phyloP scores from a whole-genome alignment of 2,888 invertebrate genomes.

The Aporophyla nigra region DNA sequence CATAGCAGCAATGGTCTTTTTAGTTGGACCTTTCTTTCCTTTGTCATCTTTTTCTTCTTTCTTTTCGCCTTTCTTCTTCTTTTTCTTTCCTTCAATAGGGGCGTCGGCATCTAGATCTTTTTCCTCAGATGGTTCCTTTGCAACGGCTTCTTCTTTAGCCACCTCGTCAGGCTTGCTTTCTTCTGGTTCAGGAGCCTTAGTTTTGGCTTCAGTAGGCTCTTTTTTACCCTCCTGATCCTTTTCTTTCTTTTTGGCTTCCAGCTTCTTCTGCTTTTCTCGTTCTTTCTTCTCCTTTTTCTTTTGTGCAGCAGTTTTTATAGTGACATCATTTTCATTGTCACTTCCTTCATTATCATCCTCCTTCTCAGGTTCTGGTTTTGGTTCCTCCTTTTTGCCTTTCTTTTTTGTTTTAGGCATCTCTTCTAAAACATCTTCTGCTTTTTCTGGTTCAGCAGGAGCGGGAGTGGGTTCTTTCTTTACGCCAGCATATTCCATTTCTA shows the following conservation, averaged over 20 bases:
- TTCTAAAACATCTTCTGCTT: conserved; percentile 80
- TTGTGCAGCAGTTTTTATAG: conserved; percentile 95
- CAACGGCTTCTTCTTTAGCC: conserved; percentile 81
- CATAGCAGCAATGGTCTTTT: conserved; percentile 97
- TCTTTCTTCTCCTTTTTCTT: conserved; percentile 98
- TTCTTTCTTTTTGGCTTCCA: conserved; percentile 92
- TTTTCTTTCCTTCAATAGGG: conserved; percentile 86
- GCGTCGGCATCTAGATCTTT: conserved; percentile 82
- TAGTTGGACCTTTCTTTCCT: conserved; percentile 94
- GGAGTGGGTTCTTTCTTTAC: conserved; percentile 88
- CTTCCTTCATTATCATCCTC: conserved; percentile 86
- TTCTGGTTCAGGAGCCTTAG: conserved; percentile 70
- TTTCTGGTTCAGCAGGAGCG: conserved; percentile 80
- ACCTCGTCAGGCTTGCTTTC: conserved; percentile 75
- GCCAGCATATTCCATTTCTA: conserved; percentile 95
- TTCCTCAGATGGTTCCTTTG: conserved; percentile 81
- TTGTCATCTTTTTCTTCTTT: conserved; percentile 89
- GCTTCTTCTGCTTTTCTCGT: conserved; percentile 94
- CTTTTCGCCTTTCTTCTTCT: conserved; percentile 86
- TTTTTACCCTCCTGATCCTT: conserved; percentile 82
- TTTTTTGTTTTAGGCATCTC: conserved; percentile 86
- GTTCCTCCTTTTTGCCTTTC: conserved; percentile 84
- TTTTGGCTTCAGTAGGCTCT: conserved; percentile 75
- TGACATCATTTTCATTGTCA: conserved; percentile 91
- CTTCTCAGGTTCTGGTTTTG: conserved; percentile 75